Base-by-base conservation (phyloP, 2,888 invertebrate species). In the Volucella zonaria region DNA sequence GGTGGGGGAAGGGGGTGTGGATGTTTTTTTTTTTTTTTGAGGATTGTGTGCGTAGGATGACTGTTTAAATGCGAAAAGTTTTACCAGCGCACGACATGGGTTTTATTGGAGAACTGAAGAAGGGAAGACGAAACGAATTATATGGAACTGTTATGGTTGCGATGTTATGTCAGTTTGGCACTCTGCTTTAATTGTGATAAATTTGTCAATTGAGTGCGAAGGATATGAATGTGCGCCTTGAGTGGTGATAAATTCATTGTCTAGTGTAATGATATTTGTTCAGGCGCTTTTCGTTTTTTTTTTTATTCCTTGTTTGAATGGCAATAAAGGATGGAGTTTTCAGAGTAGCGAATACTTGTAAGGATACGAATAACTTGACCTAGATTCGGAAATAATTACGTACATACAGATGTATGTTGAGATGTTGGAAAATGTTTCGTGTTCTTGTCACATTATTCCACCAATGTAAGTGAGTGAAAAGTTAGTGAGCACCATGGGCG, bases 191-290 rank as follows among this genome's bases (percentile, higher is more conserved):
- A 80, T 80, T 83, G 80, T 83, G 80, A 80, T 83, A 75, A 75
- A 83, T 83, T 80, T 66, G 75, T 61, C 66, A 80, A 83, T 80
- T 80, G 75, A 80, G 83, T 83, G 80, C 71, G 83, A 83, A 80
- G 70, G 83, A 79, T 83, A 83, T 75, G 74, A 79, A 79, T 83
- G 83, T 64, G 52, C 54, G 70, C 64, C 66, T 79, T 71, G 79
- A 79, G 79, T 83, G 79, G 82, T 67, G 59, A 70, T 83, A 79
- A 83, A 83, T 75, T 83, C 68, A 47, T 51, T 64, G 62, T 68
- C 31, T 59, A 64, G 58, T 58, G 43, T 62, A 51, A 51, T 68
- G 47, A 62, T 62, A 64, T 70, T 58, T 68, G 45, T 51, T 43
- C n/a, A 62, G 61, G 59, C 42, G 42, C 18, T 18, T 8, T 10